Evolutionary conservation across 37 sponge, comb jelly and placozoan species (phyloP), one percentile per base, ranked within the genome.

Genomic region (Geodia barretti): DNA sequence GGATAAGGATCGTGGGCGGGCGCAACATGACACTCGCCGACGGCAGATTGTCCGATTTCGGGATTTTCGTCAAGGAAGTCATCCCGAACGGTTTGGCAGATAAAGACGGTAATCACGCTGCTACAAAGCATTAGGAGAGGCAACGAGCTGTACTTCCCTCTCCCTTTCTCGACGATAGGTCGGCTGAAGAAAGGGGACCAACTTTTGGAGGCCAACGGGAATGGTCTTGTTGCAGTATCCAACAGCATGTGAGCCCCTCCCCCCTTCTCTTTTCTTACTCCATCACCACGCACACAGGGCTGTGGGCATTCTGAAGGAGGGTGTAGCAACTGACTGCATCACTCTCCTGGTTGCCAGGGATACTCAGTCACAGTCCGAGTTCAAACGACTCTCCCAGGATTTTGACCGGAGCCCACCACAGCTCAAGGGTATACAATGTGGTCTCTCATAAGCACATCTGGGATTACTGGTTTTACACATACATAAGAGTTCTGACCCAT

Each of bases 51-150:
- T 28, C 14, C 0, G 72, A 43, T 21, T 88, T 73, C 71, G 93
- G 93, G 30, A 92, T 92, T 28, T 92, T 88, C 58, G 61, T 92
- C 43, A 92, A 92, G 78, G 77, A 72, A 24, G 66, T 92, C 0
- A 24, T 84, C 7, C 29, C 35, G 1, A 74, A 64, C 2, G 40
- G 75, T 31, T 82, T 88, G 40, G 93, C 85, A 28, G 81, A 54
- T 9, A 65, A 21, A 32, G 79, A 88, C 74, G 93, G 93, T 92
- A 39, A n/a, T n/a, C n/a, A n/a, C n/a, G n/a, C n/a, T n/a, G n/a
- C n/a, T n/a, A n/a, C n/a, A n/a, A n/a, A n/a, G n/a, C n/a, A n/a
- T n/a, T n/a, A n/a, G n/a, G n/a, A 73, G 21, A n/a, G 37, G 41
- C 8, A 40, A 7, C n/a, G 34, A 32, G 20, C 59, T 68, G 59